Evolutionary conservation across 2,888 invertebrate genomes (phyloP).

Genomic region (Apamea anceps): DNA sequence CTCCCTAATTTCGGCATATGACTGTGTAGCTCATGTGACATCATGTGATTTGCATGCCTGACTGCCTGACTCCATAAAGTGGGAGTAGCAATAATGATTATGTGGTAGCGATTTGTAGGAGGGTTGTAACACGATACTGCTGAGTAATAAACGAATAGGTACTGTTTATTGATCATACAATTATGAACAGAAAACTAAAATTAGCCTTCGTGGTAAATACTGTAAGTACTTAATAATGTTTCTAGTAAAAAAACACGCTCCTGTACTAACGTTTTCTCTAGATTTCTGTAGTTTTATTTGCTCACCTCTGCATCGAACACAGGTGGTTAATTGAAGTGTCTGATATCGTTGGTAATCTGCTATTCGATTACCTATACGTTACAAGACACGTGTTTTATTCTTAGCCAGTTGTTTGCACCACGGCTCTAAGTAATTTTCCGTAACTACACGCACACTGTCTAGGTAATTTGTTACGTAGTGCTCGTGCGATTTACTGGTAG

Average conservation of each 20-base stretch:
- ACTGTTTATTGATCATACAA: conserved; percentile 22
- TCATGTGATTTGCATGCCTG: conserved; percentile 37
- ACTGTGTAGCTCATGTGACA: conserved; percentile 34
- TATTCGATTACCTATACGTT: conserved; percentile 41
- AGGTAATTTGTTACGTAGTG: conserved; percentile 63
- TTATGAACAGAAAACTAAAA: conserved; percentile 29
- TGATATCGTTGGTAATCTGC: conserved; percentile 33
- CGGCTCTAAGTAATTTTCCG: conserved; percentile 67
- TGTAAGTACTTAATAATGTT: conserved; percentile 11
- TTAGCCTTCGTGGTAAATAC: conserved; percentile 15
- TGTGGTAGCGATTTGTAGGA: conserved; percentile 21
- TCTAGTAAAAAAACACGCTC: conserved; percentile 20
- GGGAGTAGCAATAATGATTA: conserved; percentile 8
- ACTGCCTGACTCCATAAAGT: conserved; percentile 31
- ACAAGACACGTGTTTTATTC: conserved; percentile 54
- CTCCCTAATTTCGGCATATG: conserved; percentile 33
- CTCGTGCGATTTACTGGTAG: conserved; percentile 56
- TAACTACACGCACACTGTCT: conserved; percentile 58
- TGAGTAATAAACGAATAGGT: conserved; percentile 15
- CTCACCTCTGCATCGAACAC: conserved; percentile 21
- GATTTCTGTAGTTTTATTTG: neutral
- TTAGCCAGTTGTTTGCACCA: conserved; percentile 49
- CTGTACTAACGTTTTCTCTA: conserved; percentile 13
- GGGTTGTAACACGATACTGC: conserved; percentile 27
- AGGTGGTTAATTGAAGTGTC: conserved; percentile 38